A percentile compares a stretch with the other conserved stretches of the same genome.
phyloP scores from a whole-genome alignment of 2,888 invertebrate species.

The Epinotia brunnichana region DNA sequence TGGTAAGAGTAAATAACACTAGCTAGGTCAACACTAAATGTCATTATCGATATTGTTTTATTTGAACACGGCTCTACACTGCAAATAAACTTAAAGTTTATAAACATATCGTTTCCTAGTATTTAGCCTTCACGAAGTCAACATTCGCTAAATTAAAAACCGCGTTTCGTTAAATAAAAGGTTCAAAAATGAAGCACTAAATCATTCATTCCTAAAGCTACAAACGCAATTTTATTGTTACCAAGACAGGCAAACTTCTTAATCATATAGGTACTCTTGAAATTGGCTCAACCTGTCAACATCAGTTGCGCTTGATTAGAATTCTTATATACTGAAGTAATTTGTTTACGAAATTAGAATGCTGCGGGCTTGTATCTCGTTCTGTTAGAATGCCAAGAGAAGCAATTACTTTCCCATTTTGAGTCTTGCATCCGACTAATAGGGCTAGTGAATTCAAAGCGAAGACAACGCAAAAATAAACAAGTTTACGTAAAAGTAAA shows the following conservation, averaged over 20 bases:
- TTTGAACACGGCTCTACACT: neutral
- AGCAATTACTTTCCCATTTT: conserved; percentile 2
- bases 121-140: conserved; percentile 12
- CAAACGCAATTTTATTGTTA: neutral
- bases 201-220: neutral
- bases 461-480: neutral
- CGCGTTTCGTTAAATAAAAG: neutral
- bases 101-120: conserved; percentile 16
- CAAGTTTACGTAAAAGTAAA: neutral
- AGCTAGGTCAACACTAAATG: neutral
- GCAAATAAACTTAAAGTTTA: conserved; percentile 11
- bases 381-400: conserved; percentile 13
- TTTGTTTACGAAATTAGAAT: conserved; percentile 12
- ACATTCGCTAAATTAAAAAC: neutral
- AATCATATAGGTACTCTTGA: neutral
- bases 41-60: conserved; percentile 1
- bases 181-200: neutral
- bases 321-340: conserved; percentile 6
- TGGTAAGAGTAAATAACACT: too few species aligned
- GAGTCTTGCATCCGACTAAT: conserved; percentile 4
- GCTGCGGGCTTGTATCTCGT: conserved; percentile 14
- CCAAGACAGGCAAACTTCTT: neutral
- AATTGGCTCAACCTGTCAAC: conserved; percentile 5
- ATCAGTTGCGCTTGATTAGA: neutral
- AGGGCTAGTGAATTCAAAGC: neutral